phyloP scores from a whole-genome alignment of 1,140 invertebrate genomes.

The Plodia interpunctella region DNA sequence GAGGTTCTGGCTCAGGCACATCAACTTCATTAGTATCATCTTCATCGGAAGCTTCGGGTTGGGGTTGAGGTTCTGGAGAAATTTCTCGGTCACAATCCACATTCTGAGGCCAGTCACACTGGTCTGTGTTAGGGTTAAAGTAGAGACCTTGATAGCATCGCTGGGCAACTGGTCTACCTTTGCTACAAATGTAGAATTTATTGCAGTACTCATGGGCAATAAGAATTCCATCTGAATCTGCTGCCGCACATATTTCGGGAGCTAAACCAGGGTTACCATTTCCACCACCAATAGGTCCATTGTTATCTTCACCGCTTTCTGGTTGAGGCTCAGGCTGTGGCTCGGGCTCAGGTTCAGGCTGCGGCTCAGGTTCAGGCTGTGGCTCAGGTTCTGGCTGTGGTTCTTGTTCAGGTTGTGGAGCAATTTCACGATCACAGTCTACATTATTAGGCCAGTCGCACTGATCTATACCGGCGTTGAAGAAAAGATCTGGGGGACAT shows the following conservation, averaged over 20 bases:
- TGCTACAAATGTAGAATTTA: constrained; percentile 37
- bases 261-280: constrained; percentile 36
- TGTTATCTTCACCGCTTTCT: constrained; percentile 14
- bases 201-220: constrained; percentile 43
- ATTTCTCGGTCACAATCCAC: constrained; percentile 59
- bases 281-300: constrained; percentile 8
- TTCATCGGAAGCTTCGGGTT: constrained; percentile 15
- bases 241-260: constrained; percentile 16
- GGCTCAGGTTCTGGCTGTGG: not conserved
- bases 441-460: constrained; percentile 72
- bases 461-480: constrained; percentile 76
- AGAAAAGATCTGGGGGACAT: constrained; percentile 60
- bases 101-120: constrained; percentile 79
- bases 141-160: constrained; percentile 67
- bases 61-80: not conserved
- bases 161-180: constrained; percentile 28
- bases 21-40: constrained; percentile 2
- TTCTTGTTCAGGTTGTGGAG: constrained; percentile 6
- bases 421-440: constrained; percentile 27
- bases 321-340: not conserved
- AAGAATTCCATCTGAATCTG: constrained; percentile 27
- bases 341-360: not conserved
- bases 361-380: not conserved
- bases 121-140: constrained; percentile 77
- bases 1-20: not conserved